Base-by-base conservation (phyloP, 2,888 invertebrate genomes). In the Mantis religiosa region DNA sequence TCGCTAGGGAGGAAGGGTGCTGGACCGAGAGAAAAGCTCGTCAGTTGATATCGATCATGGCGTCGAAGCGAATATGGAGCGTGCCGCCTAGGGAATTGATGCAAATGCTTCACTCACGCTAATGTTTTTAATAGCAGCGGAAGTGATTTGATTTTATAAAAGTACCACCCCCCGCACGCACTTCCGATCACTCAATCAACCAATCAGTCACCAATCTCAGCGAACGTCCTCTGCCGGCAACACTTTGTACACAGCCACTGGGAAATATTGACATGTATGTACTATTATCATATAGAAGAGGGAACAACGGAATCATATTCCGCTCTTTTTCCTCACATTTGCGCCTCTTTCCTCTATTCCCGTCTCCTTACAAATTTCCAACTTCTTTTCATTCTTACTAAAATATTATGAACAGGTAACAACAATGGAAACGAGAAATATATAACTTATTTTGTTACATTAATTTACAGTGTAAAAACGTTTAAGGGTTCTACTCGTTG, bases 371-470 rank as follows among this genome's bases (percentile, higher is more conserved):
- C 54, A 71, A 25, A 2, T 71, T 71, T 71, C 54, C n/a, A 85
- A 85, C 85, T 41, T 34, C 34, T 47, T 47, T 54, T 84, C 84
- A 41, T 28, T 25, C 41, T 83, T 83, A 83, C 89, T 89, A 89
- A 89, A 89, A 89, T 86, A 86, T 86, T 88, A 89, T 89, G 90
- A 90, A 90, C 90, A 90, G 88, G 87, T 89, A 90, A 90, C 90
- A 90, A 90, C 90, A 86, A 90, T 88, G 85, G 89, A 88, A 90
- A 89, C 83, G 82, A 87, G 87, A 84, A 87, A 88, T 87, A 84
- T 83, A 88, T 81, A 88, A 89, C 88, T 88, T 87, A 89, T 89
- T 41, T 83, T 81, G 54, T 86, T 87, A 88, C 85, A 89, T 87
- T 89, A 89, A 89, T 89, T 54, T 89, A 89, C 89, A 89, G 86